Percentiles rank a stretch among this genome's conserved stretches.
Evolutionary conservation across 2,797 vertebrate species (phyloP).

Genomic region (Acanthiza pusilla): DNA sequence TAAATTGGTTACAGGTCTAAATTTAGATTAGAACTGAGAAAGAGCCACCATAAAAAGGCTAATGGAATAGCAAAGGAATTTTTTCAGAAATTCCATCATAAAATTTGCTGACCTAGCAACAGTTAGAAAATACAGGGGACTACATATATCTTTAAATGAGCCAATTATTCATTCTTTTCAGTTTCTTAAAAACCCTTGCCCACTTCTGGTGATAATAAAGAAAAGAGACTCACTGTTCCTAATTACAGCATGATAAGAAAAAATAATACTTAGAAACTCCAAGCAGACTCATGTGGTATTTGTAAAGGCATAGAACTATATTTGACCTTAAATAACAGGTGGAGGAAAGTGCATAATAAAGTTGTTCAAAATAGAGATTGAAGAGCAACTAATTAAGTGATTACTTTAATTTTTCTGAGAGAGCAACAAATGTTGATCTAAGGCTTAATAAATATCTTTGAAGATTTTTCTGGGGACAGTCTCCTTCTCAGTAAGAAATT

Average conservation of each 20-base stretch:
- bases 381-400: background rate
- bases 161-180: background rate
- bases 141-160: background rate
- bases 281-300: background rate
- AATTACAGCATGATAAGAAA: background rate
- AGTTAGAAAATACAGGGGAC: background rate
- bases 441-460: background rate
- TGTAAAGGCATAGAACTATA: background rate
- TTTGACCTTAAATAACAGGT: background rate
- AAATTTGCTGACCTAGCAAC: background rate
- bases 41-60: background rate
- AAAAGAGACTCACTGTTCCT: background rate
- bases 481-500: background rate
- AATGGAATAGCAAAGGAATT: background rate
- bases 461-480: background rate
- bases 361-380: background rate
- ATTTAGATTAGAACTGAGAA: background rate
- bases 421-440: background rate
- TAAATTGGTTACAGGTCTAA: background rate
- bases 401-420: background rate
- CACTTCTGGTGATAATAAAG: background rate
- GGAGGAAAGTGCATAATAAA: background rate
- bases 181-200: background rate
- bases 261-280: background rate
- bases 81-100: background rate